Evolutionary conservation across 2,888 invertebrate species (phyloP).

Genomic region (Mermis nigrescens): DNA sequence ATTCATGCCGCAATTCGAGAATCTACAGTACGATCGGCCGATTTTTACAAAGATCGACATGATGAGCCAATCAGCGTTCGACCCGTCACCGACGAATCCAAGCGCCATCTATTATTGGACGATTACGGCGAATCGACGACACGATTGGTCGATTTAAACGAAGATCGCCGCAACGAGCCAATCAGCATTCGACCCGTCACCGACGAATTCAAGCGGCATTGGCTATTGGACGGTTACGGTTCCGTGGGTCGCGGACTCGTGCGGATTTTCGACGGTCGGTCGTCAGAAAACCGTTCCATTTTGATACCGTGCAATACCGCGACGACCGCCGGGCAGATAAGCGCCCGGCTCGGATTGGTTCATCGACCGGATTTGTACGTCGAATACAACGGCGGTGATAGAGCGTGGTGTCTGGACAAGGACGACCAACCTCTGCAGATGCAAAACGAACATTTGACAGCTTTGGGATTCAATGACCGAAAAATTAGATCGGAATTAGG

Average conservation of each 20-base stretch:
- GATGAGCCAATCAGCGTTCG: no score
- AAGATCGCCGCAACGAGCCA: no score
- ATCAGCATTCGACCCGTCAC: no score
- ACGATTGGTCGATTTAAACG: no score
- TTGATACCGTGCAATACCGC: constrained; percentile 32
- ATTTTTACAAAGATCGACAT: no score
- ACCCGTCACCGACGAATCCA: constrained; percentile 9
- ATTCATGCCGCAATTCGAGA: no score
- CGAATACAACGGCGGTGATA: constrained; percentile 34
- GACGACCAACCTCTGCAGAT: constrained; percentile 34
- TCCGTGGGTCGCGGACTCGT: constrained; percentile 17
- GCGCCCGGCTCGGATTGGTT: constrained; percentile 30
- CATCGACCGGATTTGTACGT: constrained; percentile 33
- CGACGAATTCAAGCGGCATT: not conserved
- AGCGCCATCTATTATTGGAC: not conserved
- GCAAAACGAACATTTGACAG: constrained; percentile 35
- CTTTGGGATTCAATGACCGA: constrained; percentile 32
- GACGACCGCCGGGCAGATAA: constrained; percentile 32
- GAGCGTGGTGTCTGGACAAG: constrained; percentile 32
- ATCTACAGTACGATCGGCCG: no score
- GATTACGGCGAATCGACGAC: no score
- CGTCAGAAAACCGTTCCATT: constrained; percentile 19
- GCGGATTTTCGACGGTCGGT: constrained; percentile 15
- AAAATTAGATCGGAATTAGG: constrained; percentile 33
- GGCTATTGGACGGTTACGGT: no score